Conservation (phyloP, 2,113 vertebrate species). For the Prietella phreatophila region DNA sequence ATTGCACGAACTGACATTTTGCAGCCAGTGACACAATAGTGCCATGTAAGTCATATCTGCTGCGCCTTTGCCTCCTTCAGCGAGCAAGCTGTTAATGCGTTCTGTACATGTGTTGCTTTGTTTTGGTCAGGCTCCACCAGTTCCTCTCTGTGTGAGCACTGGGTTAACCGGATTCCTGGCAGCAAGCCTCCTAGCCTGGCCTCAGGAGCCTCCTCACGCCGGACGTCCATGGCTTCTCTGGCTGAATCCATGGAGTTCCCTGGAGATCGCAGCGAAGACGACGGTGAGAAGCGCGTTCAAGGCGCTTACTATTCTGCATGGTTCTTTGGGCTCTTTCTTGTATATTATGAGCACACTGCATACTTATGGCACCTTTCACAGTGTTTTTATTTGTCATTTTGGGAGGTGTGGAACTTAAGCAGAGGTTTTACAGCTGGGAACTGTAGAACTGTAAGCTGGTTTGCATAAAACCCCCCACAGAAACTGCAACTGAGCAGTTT, state of each 20-base stretch:
- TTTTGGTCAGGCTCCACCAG: constrained; percentile 87
- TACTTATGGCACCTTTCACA: neutral
- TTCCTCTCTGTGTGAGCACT: constrained; percentile 96
- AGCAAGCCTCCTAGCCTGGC: constrained; percentile 92
- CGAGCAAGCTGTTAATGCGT: neutral
- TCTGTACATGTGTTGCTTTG: constrained; percentile 24
- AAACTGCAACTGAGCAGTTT: neutral
- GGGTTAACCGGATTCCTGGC: constrained; percentile 91
- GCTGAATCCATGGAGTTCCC: constrained; percentile 90
- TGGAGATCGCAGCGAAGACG: constrained; percentile 88
- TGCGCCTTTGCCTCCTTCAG: neutral
- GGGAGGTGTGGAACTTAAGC: neutral
- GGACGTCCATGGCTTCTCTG: constrained; percentile 90
- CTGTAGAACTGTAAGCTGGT: neutral
- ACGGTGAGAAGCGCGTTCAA: constrained; percentile 75
- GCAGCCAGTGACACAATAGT: neutral
- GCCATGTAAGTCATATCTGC: neutral
- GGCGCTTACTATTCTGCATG: neutral
- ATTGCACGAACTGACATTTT: neutral
- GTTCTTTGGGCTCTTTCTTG: neutral
- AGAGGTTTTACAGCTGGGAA: neutral
- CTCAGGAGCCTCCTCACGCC: constrained; percentile 89
- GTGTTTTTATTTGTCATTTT: constrained; percentile 17
- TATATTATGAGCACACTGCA: neutral
- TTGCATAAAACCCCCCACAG: neutral